Percentiles rank a stretch among this genome's conserved stretches.
Conservation (phyloP, 2,797 vertebrate species). For the Epinephelus coioides region DNA sequence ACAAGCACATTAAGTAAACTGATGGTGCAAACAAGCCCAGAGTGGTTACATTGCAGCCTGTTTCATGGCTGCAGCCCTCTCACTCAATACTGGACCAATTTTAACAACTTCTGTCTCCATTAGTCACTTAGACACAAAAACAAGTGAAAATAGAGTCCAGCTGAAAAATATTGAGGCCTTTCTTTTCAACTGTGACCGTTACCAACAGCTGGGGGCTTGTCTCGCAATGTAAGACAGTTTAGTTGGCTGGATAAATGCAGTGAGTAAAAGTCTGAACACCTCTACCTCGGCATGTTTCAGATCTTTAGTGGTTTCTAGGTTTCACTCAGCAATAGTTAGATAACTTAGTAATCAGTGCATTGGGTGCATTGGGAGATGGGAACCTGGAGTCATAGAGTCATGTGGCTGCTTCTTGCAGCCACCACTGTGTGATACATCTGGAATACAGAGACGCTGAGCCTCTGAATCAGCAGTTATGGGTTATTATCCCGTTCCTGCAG, state of each 20-base stretch:
- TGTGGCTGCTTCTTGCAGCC: background rate
- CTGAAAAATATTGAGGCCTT: too few species aligned
- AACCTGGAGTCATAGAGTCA: background rate
- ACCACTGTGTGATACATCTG: conserved; percentile 25
- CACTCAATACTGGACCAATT: too few species aligned
- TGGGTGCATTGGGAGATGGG: background rate
- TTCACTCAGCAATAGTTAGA: background rate
- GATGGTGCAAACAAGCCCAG: too few species aligned
- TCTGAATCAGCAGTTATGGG: conserved; percentile 42
- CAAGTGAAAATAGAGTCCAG: too few species aligned
- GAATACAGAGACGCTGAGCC: conserved; percentile 10
- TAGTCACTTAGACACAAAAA: too few species aligned
- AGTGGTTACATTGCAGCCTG: too few species aligned
- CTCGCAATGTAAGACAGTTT: background rate
- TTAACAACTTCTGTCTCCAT: too few species aligned
- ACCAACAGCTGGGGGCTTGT: background rate
- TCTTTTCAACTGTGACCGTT: background rate
- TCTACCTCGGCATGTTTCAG: background rate
- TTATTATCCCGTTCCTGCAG: conserved; percentile 14
- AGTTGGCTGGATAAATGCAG: background rate
- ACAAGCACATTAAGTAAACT: too few species aligned
- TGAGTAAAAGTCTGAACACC: background rate
- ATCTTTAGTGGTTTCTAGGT: background rate
- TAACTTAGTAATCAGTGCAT: background rate
- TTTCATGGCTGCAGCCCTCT: too few species aligned